phyloP scores from a whole-genome alignment of 2,888 invertebrate species.

The Octodonta nipae region DNA sequence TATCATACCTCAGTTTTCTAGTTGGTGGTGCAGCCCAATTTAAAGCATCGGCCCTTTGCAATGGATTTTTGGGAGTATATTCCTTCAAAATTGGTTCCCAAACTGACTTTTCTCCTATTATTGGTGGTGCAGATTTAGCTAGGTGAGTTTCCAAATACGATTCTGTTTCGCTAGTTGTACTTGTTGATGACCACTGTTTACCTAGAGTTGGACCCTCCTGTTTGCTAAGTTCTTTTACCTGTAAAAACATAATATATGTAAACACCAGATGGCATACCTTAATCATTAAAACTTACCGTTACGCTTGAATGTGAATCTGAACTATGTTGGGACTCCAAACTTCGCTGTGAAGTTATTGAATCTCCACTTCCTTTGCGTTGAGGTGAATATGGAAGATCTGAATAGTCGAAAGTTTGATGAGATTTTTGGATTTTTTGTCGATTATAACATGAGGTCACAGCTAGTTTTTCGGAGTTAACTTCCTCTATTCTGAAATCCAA shows the following conservation, averaged over 20 bases:
- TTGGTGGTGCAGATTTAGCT: slow-evolving; percentile 30
- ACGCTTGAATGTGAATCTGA: slow-evolving; percentile 31
- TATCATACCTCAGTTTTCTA: no score
- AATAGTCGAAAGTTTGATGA: slow-evolving; percentile 30
- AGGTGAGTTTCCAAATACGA: slow-evolving; percentile 26
- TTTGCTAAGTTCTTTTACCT: slow-evolving; percentile 14
- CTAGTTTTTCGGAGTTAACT: slow-evolving; percentile 23
- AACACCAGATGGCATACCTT: neutral
- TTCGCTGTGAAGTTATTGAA: slow-evolving; percentile 40
- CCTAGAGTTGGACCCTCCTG: slow-evolving; percentile 17
- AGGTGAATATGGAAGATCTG: slow-evolving; percentile 26
- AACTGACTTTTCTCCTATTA: slow-evolving; percentile 18
- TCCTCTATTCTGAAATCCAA: slow-evolving; percentile 26
- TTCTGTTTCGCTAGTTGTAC: slow-evolving; percentile 29
- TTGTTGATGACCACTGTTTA: slow-evolving; percentile 31
- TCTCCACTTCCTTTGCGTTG: slow-evolving; percentile 43
- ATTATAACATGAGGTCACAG: slow-evolving; percentile 18
- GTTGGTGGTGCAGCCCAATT: slow-evolving; percentile 15
- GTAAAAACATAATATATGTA: slow-evolving; percentile 1
- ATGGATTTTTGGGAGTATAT: slow-evolving; percentile 16
- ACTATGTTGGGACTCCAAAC: slow-evolving; percentile 38
- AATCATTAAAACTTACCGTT: slow-evolving; percentile 14
- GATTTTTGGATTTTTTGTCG: slow-evolving; percentile 25
- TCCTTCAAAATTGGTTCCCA: slow-evolving; percentile 11
- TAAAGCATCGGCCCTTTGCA: slow-evolving; percentile 21